These are phyloP conservation scores for Eidolon helvum DNA, from an alignment of 2,113 vertebrate genomes.

Conservation along the genomic window DNA sequence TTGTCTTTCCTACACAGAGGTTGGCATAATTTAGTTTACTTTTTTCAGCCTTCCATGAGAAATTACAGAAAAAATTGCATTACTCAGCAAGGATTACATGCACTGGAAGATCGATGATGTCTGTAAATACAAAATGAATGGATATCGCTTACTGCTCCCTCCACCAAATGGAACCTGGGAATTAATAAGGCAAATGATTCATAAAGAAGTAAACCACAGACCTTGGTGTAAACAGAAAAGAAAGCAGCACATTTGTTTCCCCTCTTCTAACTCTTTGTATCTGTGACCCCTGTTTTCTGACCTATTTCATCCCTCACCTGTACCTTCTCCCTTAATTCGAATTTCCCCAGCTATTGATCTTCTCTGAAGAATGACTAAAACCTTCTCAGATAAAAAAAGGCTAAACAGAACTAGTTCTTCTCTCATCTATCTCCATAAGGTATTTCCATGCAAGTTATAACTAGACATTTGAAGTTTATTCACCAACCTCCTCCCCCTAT, in stretches of 20 bases:
- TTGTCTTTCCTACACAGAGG: neutral
- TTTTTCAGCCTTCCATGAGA: constrained; percentile 34
- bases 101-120: neutral
- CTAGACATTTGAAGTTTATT: neutral
- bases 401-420: neutral
- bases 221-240: neutral
- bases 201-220: neutral
- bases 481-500: neutral
- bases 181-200: constrained; percentile 27
- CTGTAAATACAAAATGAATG: constrained; percentile 31
- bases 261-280: neutral
- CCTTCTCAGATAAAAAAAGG: neutral
- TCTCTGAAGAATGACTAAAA: neutral
- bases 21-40: constrained; percentile 1
- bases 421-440: neutral
- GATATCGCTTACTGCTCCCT: neutral
- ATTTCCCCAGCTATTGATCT: neutral
- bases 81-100: neutral
- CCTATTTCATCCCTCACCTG: too few relatives aligned
- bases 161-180: neutral
- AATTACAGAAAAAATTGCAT: constrained; percentile 23
- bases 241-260: neutral
- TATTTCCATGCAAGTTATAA: neutral
- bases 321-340: neutral
- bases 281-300: neutral